A percentile compares a stretch with the other conserved stretches of the same genome.
Evolutionary conservation across 2,113 vertebrate species (phyloP).

Genomic region (Amazona guildingii): DNA sequence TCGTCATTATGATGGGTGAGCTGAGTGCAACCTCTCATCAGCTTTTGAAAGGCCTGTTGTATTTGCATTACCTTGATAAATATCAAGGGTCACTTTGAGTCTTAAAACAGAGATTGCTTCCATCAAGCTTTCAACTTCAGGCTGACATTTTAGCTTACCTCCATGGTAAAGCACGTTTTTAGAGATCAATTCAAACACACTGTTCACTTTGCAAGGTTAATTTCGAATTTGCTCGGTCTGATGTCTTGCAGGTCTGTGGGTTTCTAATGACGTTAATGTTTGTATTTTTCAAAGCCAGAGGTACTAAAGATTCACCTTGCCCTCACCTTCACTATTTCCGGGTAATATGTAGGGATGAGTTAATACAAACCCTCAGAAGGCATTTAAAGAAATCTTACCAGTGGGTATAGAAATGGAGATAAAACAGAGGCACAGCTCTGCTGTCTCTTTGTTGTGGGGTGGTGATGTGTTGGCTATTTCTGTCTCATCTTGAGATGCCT

Average conservation of each 20-base stretch:
- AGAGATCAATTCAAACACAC: constrained; percentile 23
- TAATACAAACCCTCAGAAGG: not conserved
- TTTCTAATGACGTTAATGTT: not conserved
- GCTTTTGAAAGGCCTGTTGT: not conserved
- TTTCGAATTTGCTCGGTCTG: not conserved
- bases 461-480: not conserved
- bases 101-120: constrained; percentile 29
- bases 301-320: constrained; percentile 27
- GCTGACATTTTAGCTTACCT: constrained; percentile 6
- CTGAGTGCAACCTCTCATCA: not conserved
- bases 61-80: constrained; percentile 62
- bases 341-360: not conserved
- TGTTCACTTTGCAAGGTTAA: constrained; percentile 16
- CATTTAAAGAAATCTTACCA: not conserved
- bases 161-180: not conserved
- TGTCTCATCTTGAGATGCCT: not conserved
- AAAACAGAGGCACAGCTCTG: not conserved
- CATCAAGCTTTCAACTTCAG: constrained; percentile 34
- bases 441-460: not conserved
- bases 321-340: constrained; percentile 2
- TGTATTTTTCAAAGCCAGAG: constrained; percentile 18
- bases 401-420: not conserved
- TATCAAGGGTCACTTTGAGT: constrained; percentile 47
- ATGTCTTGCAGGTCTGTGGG: not conserved
- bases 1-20: not conserved